phyloP scores from a whole-genome alignment of 2,113 vertebrate species.

The Nestor notabilis region DNA sequence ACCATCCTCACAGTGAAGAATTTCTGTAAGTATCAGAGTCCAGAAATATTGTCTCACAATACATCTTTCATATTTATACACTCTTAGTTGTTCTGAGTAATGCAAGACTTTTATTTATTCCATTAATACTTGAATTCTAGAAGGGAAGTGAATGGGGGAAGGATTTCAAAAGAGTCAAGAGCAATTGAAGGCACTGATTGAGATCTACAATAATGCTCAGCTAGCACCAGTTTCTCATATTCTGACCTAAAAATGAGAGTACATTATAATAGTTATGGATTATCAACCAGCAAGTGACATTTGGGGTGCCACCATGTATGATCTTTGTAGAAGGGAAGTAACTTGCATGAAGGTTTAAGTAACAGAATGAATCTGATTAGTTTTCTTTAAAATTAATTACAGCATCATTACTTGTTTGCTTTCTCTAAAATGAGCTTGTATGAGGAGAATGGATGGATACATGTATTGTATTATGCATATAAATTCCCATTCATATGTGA shows the following conservation, averaged over 20 bases:
- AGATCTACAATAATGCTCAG: background rate
- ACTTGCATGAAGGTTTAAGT: background rate
- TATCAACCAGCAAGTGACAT: background rate
- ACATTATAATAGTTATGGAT: background rate
- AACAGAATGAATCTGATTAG: background rate
- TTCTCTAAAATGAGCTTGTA: conserved; percentile 32
- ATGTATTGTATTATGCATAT: background rate
- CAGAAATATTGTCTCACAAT: background rate
- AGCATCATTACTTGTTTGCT: background rate
- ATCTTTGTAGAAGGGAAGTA: background rate
- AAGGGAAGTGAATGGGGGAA: background rate
- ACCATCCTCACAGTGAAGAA: background rate
- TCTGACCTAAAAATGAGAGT: background rate
- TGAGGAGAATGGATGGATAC: background rate
- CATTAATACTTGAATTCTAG: background rate
- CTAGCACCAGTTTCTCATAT: background rate
- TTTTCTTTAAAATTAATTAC: conserved; percentile 43
- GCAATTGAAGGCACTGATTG: background rate
- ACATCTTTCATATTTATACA: background rate
- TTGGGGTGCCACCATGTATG: background rate
- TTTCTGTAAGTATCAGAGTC: background rate
- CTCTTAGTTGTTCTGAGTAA: background rate
- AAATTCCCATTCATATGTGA: background rate
- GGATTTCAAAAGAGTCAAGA: background rate
- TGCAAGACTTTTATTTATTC: background rate